phyloP scores from a whole-genome alignment of 53 echinoderm and acorn worm genomes.

The Astropecten irregularis region DNA sequence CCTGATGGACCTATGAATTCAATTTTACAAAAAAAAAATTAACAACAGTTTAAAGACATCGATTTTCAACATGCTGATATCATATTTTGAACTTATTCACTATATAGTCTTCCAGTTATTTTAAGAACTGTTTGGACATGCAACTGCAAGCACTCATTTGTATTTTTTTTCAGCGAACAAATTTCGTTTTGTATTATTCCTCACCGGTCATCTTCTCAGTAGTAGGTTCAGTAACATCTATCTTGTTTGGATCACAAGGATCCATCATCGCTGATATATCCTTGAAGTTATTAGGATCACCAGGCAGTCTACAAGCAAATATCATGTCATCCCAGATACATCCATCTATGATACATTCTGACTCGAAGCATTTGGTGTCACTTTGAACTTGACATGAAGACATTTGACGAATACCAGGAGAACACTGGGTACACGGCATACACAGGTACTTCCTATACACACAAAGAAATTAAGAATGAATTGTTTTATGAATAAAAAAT shows the following conservation, averaged over 20 bases:
- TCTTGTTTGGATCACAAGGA: background rate
- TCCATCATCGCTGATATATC: background rate
- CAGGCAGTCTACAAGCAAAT: background rate
- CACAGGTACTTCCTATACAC: background rate
- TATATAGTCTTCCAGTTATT: too few relatives aligned
- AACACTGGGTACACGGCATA: background rate
- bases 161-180: background rate
- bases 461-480: too few relatives aligned
- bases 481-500: too few relatives aligned
- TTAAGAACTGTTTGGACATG: too few relatives aligned
- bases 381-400: background rate
- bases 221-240: background rate
- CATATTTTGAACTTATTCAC: too few relatives aligned
- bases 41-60: too few relatives aligned
- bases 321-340: background rate
- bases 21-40: too few relatives aligned
- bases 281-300: background rate
- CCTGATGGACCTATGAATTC: too few relatives aligned
- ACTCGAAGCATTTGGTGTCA: background rate
- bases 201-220: background rate
- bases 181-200: background rate
- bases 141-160: too few relatives aligned
- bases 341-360: background rate
- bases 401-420: background rate
- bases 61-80: too few relatives aligned